Conservation (phyloP, 1,140 invertebrate genomes). For the Trichonephila clavata region DNA sequence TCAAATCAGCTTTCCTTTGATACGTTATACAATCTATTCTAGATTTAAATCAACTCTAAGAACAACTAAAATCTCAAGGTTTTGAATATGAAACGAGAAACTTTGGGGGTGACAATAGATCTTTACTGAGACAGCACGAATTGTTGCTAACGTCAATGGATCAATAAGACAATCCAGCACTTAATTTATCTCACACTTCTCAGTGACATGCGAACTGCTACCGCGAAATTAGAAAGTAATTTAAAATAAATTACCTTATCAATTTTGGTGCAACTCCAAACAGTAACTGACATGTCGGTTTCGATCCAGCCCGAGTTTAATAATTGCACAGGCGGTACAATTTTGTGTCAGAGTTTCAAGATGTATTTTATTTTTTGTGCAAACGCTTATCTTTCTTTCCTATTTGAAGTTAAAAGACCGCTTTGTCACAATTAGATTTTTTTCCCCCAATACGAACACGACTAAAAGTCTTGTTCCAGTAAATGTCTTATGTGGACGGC, state of each 20-base stretch:
- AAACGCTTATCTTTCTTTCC: background rate
- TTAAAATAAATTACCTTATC: slow-evolving; percentile 70
- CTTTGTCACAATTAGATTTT: background rate
- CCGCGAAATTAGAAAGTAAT: slow-evolving; percentile 54
- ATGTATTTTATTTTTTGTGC: background rate
- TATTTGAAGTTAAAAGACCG: background rate
- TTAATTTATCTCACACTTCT: slow-evolving; percentile 24
- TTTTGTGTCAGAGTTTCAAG: background rate
- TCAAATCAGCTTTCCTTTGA: too few relatives aligned
- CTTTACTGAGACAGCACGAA: background rate
- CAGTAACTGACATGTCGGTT: background rate
- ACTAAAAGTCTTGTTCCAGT: background rate
- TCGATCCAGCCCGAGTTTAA: background rate
- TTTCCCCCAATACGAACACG: background rate
- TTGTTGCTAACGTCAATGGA: slow-evolving; percentile 12
- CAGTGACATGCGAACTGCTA: slow-evolving; percentile 25
- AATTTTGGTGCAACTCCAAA: slow-evolving; percentile 24
- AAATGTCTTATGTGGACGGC: background rate
- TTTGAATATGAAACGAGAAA: background rate
- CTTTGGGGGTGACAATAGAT: background rate
- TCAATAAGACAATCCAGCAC: slow-evolving; percentile 14
- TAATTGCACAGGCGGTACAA: background rate
- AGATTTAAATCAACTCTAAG: too few relatives aligned
- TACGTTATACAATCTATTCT: too few relatives aligned
- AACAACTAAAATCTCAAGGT: background rate